Conservation (phyloP, 2,113 vertebrate genomes). For the Cavia porcellus region DNA sequence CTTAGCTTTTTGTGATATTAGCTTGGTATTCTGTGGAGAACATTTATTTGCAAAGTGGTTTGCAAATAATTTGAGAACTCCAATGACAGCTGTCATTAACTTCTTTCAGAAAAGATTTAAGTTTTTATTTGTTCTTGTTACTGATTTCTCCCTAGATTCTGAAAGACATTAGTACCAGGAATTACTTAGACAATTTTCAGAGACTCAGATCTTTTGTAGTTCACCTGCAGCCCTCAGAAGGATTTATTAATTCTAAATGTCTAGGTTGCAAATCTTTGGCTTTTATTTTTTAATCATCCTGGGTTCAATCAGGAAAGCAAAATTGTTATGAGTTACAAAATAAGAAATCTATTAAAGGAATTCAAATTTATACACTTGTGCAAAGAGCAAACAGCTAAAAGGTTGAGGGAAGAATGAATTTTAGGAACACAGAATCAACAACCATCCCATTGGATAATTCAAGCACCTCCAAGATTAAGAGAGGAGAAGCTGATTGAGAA, state of each 20-base stretch:
- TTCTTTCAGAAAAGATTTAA: background rate
- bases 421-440: background rate
- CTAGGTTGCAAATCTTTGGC: background rate
- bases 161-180: background rate
- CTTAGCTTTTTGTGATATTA: background rate
- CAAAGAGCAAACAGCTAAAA: background rate
- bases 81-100: background rate
- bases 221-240: background rate
- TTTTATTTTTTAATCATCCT: background rate
- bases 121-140: background rate
- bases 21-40: background rate
- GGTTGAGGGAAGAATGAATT: background rate
- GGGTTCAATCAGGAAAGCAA: background rate
- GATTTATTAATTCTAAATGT: background rate
- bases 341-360: background rate
- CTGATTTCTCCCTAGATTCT: background rate
- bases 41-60: background rate
- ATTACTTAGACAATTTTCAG: background rate
- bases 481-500: background rate
- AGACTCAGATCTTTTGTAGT: background rate
- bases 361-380: background rate
- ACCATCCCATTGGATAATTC: background rate
- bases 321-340: background rate
- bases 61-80: conserved; percentile 31
- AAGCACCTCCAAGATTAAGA: background rate